Base-by-base conservation (phyloP, 2,888 invertebrate genomes). In the Protodeltote pygarga region DNA sequence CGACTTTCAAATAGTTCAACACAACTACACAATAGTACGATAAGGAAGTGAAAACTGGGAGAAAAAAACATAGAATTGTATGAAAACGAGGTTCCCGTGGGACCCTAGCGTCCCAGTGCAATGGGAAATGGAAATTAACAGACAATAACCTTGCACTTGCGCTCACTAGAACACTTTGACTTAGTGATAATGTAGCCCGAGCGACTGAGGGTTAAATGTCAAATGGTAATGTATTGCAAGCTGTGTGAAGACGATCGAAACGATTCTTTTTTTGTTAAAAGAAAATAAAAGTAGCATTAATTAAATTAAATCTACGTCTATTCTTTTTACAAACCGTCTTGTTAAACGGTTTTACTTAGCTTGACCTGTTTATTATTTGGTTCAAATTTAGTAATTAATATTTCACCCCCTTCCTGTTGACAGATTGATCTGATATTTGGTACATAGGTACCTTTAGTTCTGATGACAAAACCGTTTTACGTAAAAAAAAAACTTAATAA, bases 21-120 rank as follows among this genome's bases (percentile, higher is more conserved):
- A 5, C 10, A 16, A 6, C 25, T 2, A 44, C 23, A 51, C 51
- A 52, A 58, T 41, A 32, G 14, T 21, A n/a, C 23, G 24, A 42
- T 32, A 45, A 44, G 52, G 47, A 66, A 63, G 44, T 28, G 25
- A 35, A 55, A 14, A 5, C 11, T 24, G 32, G 24, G 28, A 29
- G 32, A 66, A 65, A 66, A 66, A 57, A 40, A 3, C n/a, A 11
- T 3, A 5, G 10, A n/a, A 25, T 50, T 55, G 35, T 31, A 31
- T 39, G 48, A 33, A 54, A 49, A 47, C 23, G 39, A 17, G 3
- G 10, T 70, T 70, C 70, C 70, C 70, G 63, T 70, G 70, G 67
- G 70, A 70, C 35, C 21, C 25, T 8, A 15, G 11, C 13, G 20
- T 34, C 23, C 28, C 34, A 3, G 9, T 1, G 20, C 27, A 20